phyloP scores from a whole-genome alignment of 1,140 invertebrate species.

The Paracyclopina nana region DNA sequence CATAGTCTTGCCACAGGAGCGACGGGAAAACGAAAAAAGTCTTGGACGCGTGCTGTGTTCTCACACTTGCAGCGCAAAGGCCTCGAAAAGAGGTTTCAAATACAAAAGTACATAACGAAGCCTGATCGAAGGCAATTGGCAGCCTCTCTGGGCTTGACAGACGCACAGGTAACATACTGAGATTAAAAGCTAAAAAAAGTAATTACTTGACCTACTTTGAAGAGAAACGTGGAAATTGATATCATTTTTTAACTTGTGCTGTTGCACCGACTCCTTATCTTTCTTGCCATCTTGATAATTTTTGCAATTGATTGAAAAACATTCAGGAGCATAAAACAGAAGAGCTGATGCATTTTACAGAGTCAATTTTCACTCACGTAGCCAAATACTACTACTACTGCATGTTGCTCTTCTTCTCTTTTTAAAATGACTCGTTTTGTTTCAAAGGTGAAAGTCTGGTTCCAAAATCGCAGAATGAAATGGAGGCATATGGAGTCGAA shows the following conservation, averaged over 20 bases:
- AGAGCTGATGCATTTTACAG: background rate
- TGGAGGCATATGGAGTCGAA: conserved; percentile 42
- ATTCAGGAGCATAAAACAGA: background rate
- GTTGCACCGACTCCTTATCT: too few species aligned
- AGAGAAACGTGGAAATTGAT: conserved; percentile 3
- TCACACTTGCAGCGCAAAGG: conserved; percentile 82
- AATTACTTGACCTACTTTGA: background rate
- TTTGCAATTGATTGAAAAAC: background rate
- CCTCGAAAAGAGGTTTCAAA: conserved; percentile 76
- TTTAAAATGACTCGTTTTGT: background rate
- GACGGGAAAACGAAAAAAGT: conserved; percentile 21
- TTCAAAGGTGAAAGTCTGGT: conserved; percentile 69
- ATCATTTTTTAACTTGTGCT: background rate
- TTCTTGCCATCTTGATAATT: too few species aligned
- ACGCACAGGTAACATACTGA: conserved; percentile 55
- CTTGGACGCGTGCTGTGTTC: conserved; percentile 48
- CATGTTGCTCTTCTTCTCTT: background rate
- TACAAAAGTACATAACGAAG: conserved; percentile 97
- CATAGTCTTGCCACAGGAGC: too few species aligned
- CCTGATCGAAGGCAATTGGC: conserved; percentile 88
- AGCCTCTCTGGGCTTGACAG: conserved; percentile 80
- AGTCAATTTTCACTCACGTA: background rate
- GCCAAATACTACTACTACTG: background rate
- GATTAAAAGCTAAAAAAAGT: background rate
- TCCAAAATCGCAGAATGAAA: conserved; percentile 81